phyloP scores from a whole-genome alignment of 2,888 invertebrate genomes.

The Asteroscopus sphinx region DNA sequence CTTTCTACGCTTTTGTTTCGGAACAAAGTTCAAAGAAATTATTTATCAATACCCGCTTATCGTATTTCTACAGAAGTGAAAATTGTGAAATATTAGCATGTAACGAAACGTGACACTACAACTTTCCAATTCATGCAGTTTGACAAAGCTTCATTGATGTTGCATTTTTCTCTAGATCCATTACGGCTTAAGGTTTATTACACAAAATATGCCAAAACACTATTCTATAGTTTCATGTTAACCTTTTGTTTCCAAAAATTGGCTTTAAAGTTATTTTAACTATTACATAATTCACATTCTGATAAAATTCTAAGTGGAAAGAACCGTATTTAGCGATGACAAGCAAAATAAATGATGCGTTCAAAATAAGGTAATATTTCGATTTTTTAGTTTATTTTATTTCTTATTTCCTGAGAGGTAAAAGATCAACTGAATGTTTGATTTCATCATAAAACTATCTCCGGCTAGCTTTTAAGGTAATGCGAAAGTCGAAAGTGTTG shows the following conservation, averaged over 20 bases:
- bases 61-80: neutral
- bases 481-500: neutral
- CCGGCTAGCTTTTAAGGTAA: neutral
- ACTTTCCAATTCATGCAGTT: constrained; percentile 14
- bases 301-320: constrained; percentile 25
- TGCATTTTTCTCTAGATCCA: neutral
- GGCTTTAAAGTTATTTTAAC: no score
- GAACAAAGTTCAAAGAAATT: neutral
- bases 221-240: neutral
- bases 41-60: neutral
- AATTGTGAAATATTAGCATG: constrained; percentile 3
- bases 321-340: constrained; percentile 63
- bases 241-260: neutral
- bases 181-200: neutral
- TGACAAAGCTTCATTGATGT: neutral
- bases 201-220: neutral
- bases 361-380: constrained; percentile 46
- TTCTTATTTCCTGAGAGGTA: neutral
- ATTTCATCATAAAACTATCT: neutral
- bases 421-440: neutral
- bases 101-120: neutral
- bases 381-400: neutral
- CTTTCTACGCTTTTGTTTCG: constrained; percentile 13
- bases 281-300: no score
- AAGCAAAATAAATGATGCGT: constrained; percentile 68